Evolutionary conservation across 2,113 vertebrate genomes (phyloP), one percentile per base, ranked within the genome.

Genomic region (Labeo rohita): DNA sequence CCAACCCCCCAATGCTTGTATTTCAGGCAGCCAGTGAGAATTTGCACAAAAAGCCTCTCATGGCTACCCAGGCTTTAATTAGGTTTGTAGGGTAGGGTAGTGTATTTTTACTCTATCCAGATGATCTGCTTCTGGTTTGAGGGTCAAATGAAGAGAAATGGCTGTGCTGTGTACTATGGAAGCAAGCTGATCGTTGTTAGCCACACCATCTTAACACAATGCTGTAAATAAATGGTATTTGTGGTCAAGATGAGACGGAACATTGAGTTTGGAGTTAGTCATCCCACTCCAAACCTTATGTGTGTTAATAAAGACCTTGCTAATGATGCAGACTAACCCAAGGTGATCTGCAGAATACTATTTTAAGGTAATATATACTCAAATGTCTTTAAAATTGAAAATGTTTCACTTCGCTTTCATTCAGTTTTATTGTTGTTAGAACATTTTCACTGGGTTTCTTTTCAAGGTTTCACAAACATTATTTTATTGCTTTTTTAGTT

Each of bases 61-160:
- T 49, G 23, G 63, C 65, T 52, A 39, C 80, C 11, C 52, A 23
- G 43, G 70, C 52, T 81, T 56, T 83, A 76, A 87, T 50, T 68
- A 66, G 70, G 80, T 87, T 87, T 87, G 54, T 83, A 87, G 80
- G 85, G 28, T 76, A 45, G 80, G 85, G 28, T 76, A 45, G 80
- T 54, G 73, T 83, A 87, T 87, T 87, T 87, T 76, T 87, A 76
- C 28, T 75, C 1, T 28, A 43, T 82, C 70, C 75, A 75, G 79
- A 86, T 52, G 34, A 76, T 65, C 59, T 75, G 79, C 11, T 65
- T 15, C 74, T 18, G 21, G 66, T 43, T 50, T 87, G 6, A 65
- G 11, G 85, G 45, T 74, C 54, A 39, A 49, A 63, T 72, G 28
- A 43, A 82, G 43, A 63, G 18, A 49, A 45, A 65, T 56, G 56